A percentile compares a stretch with the other conserved stretches of the same genome.
Conservation (phyloP, 2,113 vertebrate genomes). For the Propithecus coquereli region DNA sequence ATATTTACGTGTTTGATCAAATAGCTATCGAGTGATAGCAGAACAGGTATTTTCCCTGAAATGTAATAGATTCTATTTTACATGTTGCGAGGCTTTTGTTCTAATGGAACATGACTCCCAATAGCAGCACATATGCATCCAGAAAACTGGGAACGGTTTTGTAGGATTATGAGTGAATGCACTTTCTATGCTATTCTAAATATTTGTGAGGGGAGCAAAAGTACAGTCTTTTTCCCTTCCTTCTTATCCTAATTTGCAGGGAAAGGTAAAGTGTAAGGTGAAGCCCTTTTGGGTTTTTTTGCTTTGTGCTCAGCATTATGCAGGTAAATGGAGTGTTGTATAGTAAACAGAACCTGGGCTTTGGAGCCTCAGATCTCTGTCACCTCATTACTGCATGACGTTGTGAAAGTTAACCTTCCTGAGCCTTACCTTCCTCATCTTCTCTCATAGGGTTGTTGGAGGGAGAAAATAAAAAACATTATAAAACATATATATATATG, state of each 20-base stretch:
- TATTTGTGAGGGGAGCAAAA: neutral
- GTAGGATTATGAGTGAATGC: neutral
- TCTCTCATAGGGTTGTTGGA: neutral
- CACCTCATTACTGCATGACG: neutral
- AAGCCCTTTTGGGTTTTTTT: neutral
- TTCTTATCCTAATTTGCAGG: neutral
- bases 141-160: neutral
- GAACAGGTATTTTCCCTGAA: neutral
- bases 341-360: neutral
- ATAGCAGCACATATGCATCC: neutral
- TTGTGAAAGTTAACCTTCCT: neutral
- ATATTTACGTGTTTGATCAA: neutral
- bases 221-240: neutral
- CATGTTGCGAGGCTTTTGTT: neutral
- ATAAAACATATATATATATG: too few relatives aligned
- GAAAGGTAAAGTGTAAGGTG: neutral
- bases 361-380: neutral
- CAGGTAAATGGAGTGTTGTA: neutral
- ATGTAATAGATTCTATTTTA: neutral
- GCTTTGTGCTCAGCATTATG: neutral
- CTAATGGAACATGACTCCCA: neutral
- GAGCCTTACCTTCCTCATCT: neutral
- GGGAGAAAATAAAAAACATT: neutral
- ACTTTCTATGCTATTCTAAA: neutral
- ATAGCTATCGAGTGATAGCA: neutral